Conservation (phyloP, 2,797 vertebrate genomes). For the Lophotriccus pileatus region DNA sequence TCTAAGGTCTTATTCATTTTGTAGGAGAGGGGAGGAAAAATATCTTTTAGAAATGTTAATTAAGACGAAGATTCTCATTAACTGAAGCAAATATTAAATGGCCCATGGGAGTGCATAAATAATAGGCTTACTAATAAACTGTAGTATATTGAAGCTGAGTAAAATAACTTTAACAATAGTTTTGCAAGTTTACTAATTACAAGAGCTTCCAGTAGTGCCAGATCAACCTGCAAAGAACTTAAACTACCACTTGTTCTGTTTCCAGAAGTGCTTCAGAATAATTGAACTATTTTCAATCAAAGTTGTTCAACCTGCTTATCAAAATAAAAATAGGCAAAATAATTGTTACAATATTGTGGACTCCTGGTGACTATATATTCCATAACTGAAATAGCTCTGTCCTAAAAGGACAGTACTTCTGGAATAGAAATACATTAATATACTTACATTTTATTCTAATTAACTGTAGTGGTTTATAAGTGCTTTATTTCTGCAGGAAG, state of each 20-base stretch:
- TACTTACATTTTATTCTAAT: constrained; percentile 17
- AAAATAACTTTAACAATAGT: constrained; percentile 49
- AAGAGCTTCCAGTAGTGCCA: constrained; percentile 29
- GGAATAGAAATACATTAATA: not conserved
- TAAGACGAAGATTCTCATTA: constrained; percentile 62
- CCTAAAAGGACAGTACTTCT: not conserved
- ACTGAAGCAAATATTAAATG: constrained; percentile 54
- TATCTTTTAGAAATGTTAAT: constrained; percentile 46
- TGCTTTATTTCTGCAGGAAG: not conserved
- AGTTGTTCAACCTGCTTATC: constrained; percentile 14
- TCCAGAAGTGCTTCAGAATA: constrained; percentile 34
- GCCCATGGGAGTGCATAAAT: constrained; percentile 38
- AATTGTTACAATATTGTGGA: not conserved
- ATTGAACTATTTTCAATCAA: constrained; percentile 41
- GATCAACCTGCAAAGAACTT: constrained; percentile 40
- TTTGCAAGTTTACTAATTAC: constrained; percentile 59
- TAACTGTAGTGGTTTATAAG: constrained; percentile 16
- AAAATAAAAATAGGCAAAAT: constrained; percentile 31
- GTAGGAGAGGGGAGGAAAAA: not conserved
- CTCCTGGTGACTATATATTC: not conserved
- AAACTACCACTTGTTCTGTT: constrained; percentile 3
- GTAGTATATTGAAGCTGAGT: not conserved
- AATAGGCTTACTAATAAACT: constrained; percentile 51
- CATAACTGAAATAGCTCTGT: not conserved
- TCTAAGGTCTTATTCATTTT: not conserved